Conservation (phyloP, 2,888 invertebrate species). For the Clivina fossor region DNA sequence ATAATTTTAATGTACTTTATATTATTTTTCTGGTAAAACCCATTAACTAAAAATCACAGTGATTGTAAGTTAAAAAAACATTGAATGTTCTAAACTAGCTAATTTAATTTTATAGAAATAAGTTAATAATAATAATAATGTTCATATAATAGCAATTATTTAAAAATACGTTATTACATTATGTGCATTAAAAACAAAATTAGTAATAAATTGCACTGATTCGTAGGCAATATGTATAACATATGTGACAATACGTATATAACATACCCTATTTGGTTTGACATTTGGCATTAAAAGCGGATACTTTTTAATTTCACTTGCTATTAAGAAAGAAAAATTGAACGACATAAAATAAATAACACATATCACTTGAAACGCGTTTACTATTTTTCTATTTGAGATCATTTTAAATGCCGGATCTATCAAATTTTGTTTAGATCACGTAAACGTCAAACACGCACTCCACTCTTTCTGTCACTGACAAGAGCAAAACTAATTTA, state of each 20-base stretch:
- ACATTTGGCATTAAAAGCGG: constrained; percentile 83
- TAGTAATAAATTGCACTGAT: no score
- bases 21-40: neutral
- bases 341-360: constrained; percentile 8
- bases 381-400: constrained; percentile 11
- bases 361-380: constrained; percentile 15
- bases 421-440: neutral
- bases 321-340: constrained; percentile 1
- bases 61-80: neutral
- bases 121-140: neutral
- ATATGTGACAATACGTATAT: no score
- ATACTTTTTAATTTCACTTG: constrained; percentile 57
- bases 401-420: constrained; percentile 12
- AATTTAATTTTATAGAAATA: neutral
- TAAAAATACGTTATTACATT: no score
- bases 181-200: no score
- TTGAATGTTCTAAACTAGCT: neutral
- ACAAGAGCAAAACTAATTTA: no score
- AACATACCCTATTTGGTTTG: constrained; percentile 74
- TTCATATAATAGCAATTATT: neutral
- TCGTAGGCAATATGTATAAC: no score
- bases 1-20: constrained; percentile 12
- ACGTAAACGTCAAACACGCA: no score
- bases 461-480: no score
- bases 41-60: constrained; percentile 1